Percentiles rank a stretch among this genome's conserved stretches.
These are phyloP conservation scores for Lutraria rhynchaena DNA, from an alignment of 1,140 invertebrate genomes.

Conservation along the genomic window DNA sequence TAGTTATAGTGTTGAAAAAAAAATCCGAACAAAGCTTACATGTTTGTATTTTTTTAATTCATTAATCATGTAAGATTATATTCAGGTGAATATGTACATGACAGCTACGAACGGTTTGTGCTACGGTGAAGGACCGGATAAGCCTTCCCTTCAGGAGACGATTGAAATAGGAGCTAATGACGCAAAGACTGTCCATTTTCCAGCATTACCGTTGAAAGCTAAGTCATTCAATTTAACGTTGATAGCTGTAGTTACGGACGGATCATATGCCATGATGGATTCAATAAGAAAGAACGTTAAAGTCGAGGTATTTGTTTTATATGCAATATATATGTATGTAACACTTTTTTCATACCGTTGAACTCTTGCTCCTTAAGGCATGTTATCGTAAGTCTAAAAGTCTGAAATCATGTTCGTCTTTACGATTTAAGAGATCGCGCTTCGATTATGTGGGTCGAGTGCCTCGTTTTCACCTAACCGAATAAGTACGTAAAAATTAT, in stretches of 20 bases:
- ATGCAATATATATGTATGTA: neutral
- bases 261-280: neutral
- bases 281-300: conserved; percentile 21
- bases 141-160: neutral
- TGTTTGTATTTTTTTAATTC: neutral
- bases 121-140: neutral
- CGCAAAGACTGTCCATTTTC: conserved; percentile 13
- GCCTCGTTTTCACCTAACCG: neutral
- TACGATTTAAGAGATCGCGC: no score
- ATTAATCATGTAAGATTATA: neutral
- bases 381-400: neutral
- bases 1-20: neutral
- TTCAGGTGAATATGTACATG: conserved; percentile 23
- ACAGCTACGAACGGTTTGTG: neutral
- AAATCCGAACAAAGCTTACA: neutral
- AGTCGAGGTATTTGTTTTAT: conserved; percentile 4
- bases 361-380: neutral
- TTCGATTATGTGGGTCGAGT: neutral
- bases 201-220: conserved; percentile 8
- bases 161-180: neutral
- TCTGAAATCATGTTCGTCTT: neutral
- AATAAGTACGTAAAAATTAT: neutral
- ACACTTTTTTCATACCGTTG: no score
- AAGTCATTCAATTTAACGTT: neutral
- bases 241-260: neutral